phyloP scores from a whole-genome alignment of 2,113 vertebrate genomes.

The Serilophus lunatus region DNA sequence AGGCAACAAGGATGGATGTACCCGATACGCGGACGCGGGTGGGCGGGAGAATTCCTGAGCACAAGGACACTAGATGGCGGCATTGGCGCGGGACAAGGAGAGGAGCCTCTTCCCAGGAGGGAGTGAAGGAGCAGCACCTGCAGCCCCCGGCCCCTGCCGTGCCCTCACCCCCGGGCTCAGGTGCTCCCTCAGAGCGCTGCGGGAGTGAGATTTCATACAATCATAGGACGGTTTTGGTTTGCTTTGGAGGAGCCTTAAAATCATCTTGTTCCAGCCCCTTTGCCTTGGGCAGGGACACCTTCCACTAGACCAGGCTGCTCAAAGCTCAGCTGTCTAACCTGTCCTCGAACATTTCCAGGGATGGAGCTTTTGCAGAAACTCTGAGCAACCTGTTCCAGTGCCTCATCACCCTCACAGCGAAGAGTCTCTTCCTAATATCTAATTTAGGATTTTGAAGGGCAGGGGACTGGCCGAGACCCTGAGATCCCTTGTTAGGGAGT shows the following conservation, averaged over 20 bases:
- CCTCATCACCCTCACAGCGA: background rate
- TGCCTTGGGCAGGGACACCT: background rate
- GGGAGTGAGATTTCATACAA: accelerated
- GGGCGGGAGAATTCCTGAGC: background rate
- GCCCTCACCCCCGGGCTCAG: background rate
- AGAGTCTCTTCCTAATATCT: background rate
- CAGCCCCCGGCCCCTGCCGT: background rate
- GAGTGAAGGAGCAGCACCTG: background rate
- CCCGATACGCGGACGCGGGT: accelerated
- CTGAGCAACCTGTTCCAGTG: background rate
- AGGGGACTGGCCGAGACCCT: no score
- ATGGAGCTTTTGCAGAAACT: background rate
- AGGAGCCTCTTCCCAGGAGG: background rate
- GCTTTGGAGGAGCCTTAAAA: background rate
- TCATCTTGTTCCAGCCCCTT: background rate
- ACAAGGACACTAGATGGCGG: constrained; percentile 9
- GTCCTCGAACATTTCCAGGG: background rate
- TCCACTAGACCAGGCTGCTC: background rate
- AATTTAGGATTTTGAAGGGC: background rate
- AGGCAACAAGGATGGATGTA: accelerated
- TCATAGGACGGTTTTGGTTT: background rate
- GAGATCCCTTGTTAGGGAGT: background rate
- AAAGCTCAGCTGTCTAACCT: background rate
- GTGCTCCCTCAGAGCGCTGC: background rate
- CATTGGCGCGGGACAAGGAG: background rate